Evolutionary conservation across 1,140 invertebrate species (phyloP), one percentile per base, ranked within the genome.

Genomic region (Diplogasteroides magnus): DNA sequence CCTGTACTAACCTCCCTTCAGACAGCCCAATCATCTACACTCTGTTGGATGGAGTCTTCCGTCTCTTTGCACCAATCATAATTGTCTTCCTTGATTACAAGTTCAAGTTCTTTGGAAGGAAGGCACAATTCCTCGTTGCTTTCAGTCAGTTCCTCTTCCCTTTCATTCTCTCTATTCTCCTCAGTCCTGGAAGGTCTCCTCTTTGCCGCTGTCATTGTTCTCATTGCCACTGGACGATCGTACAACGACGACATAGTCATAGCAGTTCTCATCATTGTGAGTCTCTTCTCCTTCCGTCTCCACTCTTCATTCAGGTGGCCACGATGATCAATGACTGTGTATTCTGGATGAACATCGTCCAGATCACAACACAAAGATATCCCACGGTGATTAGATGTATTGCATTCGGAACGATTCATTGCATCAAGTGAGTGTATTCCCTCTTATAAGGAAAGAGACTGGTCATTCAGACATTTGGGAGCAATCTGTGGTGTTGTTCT

Each of bases 311-410:
- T 48, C 6, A 48, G 37, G 37, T 79, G 23, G 64, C 66, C 1
- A 79, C 78, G 2, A 78, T 79, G 78, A 76, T 79, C 72, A 79
- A 80, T 58, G 78, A 78, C 66, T 73, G 76, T 57, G 68, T 71
- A 13, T 79, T 79, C 69, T 80, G 78, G 78, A 79, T 79, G 72
- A 79, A 80, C 67, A 79, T 79, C 29, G 69, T 79, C 23, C 74
- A 76, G 27, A 77, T 74, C 23, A 76, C 72, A 0, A 74, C 74
- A 28, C 72, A 79, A 48, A 59, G 77, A 31, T 79, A 79, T 61
- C 78, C 78, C 1, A 79, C 78, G 0, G 78, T 79, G 6, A 78
- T 79, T 65, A 68, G 78, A 64, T 80, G 78, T 31, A 74, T 78
- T 48, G 78, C 78, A 48, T 79, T 79, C 64, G 78, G 78, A 32